Evolutionary conservation across 1,140 invertebrate genomes (phyloP), one percentile per base, ranked within the genome.

Genomic region (Meloidogyne floridensis): DNA sequence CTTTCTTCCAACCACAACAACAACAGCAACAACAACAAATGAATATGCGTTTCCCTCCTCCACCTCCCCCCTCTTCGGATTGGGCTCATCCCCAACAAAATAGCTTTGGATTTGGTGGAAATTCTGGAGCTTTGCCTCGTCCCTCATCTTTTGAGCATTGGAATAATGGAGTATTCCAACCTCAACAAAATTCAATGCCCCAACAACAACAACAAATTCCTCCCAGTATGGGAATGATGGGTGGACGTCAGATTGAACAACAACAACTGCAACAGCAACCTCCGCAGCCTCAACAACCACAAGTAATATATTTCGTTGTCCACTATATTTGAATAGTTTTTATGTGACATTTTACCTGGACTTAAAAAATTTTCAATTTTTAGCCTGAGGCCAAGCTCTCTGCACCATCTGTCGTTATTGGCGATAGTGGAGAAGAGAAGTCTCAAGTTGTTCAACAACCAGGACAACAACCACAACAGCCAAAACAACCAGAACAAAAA

Each of bases 331-430:
- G 3, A 76, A 2, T 32, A 32, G 32, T 32, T 32, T 32, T 32
- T 32, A 32, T 32, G 32, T n/a, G n/a, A n/a, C n/a, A n/a, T n/a
- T n/a, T n/a, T n/a, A n/a, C n/a, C n/a, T n/a, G n/a, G n/a, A n/a
- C n/a, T n/a, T n/a, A n/a, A 32, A 47, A 72, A 72, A 10, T 72
- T 42, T 47, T 47, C 3, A 74, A 74, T 74, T 74, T 74, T n/a
- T 6, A 65, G 3, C 86, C 87, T 59, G 93, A 92, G 1, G 92
- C 87, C 53, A 86, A 86, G 65, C 82, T 86, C 59, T 84, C 85
- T 15, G 42, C 32, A 32, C 51, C 83, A 6, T 43, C 70, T 15
- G 42, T 42, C 47, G 77, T 59, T 56, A 43, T 6, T 71, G 77
- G 59, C 18, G 71, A 77, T 47, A 71, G 79, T 47, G 20, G 11